A percentile compares a stretch with the other conserved stretches of the same genome.
phyloP scores from a whole-genome alignment of 2,113 vertebrate genomes.

The Myiozetetes cayanensis region DNA sequence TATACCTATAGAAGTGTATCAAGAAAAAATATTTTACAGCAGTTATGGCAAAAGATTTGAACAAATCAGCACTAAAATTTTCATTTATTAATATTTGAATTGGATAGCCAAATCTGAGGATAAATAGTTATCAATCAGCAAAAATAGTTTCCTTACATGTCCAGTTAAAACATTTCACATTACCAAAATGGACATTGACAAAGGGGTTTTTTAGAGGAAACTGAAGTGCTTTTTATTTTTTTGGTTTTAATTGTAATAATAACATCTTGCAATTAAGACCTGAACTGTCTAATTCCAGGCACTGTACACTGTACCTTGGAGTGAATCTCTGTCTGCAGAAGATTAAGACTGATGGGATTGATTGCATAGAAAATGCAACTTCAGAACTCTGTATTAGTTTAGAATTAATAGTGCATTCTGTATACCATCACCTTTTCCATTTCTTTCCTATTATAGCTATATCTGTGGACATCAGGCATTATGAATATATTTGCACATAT shows the following conservation, averaged over 20 bases:
- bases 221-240: accelerated
- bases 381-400: neutral
- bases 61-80: neutral
- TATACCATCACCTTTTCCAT: neutral
- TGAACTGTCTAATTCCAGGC: neutral
- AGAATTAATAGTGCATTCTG: neutral
- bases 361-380: neutral
- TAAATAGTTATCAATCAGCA: neutral
- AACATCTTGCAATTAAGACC: neutral
- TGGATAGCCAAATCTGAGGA: neutral
- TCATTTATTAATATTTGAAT: neutral
- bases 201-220: neutral
- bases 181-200: neutral
- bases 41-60: neutral
- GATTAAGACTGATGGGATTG: neutral
- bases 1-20: accelerated
- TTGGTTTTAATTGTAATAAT: neutral
- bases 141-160: neutral
- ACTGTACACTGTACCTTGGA: neutral
- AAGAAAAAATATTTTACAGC: neutral
- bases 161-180: neutral
- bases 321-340: neutral
- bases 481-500: neutral
- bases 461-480: neutral
- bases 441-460: neutral